Base-by-base conservation (phyloP, 2,113 vertebrate genomes). In the Chlorodrepanis virens region DNA sequence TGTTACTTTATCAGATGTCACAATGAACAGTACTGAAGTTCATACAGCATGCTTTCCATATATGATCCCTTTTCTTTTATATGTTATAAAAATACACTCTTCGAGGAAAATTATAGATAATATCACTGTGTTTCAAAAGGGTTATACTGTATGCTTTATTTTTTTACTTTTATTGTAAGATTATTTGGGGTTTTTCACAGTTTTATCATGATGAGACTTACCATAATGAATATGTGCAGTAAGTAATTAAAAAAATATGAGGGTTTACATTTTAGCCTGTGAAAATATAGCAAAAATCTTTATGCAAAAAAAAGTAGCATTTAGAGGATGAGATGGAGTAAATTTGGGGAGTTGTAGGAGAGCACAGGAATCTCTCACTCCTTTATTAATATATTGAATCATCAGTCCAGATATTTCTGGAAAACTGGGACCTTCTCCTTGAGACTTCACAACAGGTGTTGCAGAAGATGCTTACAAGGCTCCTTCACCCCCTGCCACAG, bases 71-170 rank as follows among this genome's bases (percentile, higher is more conserved):
- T 45, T 68, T 29, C 31, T 61, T 70, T 52, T 31, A 2, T 47
- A 14, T 57, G 2, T 39, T 45, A 47, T 11, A 53, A 78, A 63
- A 44, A 40, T 0, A 59, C 5, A 28, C 0, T 42, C 8, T 50
- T 44, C 35, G 29, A 80, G 27, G 12, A 70, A 23, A 63, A 42
- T 19, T 23, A 9, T 27, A 33, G 10, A 44, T 27, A 52, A 22
- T 25, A 70, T 28, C 2, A 53, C 24, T 22, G 4, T 54, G 8
- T 31, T 80, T 33, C 25, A 6, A 50, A 71, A 50, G 14, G 5
- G 1, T 7, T 56, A 10, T 45, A 44, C 8, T 5, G 1, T 27
- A 14, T n/a, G 3, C 6, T 45, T 40, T 63, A 2, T 12, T 29
- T 54, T 74, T 78, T 79, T 35, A 2, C 3, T 40, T 42, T 61